Evolutionary conservation across 2,888 invertebrate species (phyloP).

Genomic region (Gisinianus flammeolus): DNA sequence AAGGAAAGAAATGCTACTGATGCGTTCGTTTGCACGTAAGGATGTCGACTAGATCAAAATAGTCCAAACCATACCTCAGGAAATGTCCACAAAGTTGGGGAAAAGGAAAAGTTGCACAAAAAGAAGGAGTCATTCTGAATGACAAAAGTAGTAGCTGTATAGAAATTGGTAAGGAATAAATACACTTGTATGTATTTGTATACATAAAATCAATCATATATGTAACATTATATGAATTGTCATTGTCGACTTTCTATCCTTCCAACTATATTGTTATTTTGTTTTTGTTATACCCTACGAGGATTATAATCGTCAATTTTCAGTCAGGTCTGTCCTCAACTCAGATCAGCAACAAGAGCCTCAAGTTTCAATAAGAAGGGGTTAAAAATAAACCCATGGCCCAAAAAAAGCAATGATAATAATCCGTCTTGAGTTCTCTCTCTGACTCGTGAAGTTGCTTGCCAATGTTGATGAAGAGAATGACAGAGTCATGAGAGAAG

Average conservation of each 20-base stretch:
- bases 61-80: too few species aligned
- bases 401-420: background rate
- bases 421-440: background rate
- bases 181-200: too few species aligned
- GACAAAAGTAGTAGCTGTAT: too few species aligned
- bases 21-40: too few species aligned
- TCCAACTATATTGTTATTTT: background rate
- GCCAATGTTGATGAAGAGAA: slow-evolving; percentile 2
- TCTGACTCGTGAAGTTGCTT: slow-evolving; percentile 1
- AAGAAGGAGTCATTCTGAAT: too few species aligned
- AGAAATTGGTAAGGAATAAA: too few species aligned
- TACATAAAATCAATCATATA: too few species aligned
- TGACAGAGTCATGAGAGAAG: slow-evolving; percentile 7
- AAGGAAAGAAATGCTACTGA: too few species aligned
- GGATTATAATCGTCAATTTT: slow-evolving; percentile 27
- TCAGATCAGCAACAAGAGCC: slow-evolving; percentile 20
- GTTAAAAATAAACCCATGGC: slow-evolving; percentile 23
- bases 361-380: slow-evolving; percentile 12
- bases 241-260: background rate
- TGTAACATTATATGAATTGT: background rate
- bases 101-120: too few species aligned
- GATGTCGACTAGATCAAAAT: too few species aligned
- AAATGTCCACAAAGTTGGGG: too few species aligned
- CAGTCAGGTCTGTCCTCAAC: slow-evolving; percentile 8
- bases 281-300: background rate